Conservation (phyloP, 2,797 vertebrate species). For the Sebastes itinus region DNA sequence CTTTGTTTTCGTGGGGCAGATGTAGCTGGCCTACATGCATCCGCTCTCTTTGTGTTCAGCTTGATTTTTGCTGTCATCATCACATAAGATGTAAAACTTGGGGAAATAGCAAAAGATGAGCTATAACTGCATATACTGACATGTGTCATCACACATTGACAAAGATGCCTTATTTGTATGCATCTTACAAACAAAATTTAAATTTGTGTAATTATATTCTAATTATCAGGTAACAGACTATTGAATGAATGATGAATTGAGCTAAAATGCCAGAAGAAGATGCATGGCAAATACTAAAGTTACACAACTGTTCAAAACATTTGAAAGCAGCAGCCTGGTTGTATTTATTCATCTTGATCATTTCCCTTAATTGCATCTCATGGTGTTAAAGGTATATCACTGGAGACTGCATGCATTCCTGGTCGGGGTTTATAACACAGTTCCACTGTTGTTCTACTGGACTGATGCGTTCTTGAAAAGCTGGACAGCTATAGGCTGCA, state of each 20-base stretch:
- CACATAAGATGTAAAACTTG: conserved; percentile 42
- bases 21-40: conserved; percentile 74
- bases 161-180: not conserved
- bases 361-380: not conserved
- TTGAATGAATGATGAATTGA: not conserved
- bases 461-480: conserved; percentile 28
- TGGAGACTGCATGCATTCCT: not conserved
- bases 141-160: not conserved
- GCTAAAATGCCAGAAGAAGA: not conserved
- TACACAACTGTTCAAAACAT: not conserved
- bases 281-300: not conserved
- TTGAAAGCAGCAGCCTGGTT: not conserved
- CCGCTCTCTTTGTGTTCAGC: conserved; percentile 74
- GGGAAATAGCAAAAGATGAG: not conserved
- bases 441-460: conserved; percentile 3
- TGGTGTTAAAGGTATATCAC: not conserved
- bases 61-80: conserved; percentile 60
- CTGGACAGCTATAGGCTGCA: not conserved
- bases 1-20: conserved; percentile 79
- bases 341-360: not conserved
- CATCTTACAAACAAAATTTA: not conserved
- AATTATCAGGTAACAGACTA: not conserved
- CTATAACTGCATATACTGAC: not conserved
- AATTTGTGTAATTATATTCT: not conserved
- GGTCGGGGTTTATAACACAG: not conserved